Percentiles rank a stretch among this genome's conserved stretches.
These are phyloP conservation scores for Corythaeola cristata DNA, from an alignment of 2,113 vertebrate genomes.

Conservation along the genomic window DNA sequence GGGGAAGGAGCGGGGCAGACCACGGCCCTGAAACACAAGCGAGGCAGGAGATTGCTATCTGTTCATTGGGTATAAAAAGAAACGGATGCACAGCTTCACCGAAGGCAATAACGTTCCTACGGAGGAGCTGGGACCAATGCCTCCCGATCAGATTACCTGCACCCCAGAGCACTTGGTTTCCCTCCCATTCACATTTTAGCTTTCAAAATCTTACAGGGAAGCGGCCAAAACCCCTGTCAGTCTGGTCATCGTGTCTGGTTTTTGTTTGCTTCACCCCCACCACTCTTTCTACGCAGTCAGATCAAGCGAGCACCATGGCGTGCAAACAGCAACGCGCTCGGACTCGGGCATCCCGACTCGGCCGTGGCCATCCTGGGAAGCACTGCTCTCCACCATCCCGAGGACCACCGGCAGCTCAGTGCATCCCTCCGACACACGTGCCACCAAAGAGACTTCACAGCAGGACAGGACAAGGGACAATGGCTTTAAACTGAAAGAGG, in stretches of 20 bases:
- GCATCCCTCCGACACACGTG: neutral
- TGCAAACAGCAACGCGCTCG: rapidly evolving
- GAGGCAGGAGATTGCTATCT: conserved; percentile 8
- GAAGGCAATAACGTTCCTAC: neutral
- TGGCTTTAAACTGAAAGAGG: too few relatives aligned
- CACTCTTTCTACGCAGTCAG: neutral
- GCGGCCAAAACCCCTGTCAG: neutral
- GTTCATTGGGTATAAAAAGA: neutral
- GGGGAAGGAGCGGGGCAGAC: neutral
- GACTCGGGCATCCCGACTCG: neutral
- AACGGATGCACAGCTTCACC: neutral
- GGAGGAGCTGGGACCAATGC: neutral
- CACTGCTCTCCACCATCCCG: rapidly evolving
- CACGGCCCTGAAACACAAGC: neutral
- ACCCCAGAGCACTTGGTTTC: neutral
- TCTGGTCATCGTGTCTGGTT: neutral
- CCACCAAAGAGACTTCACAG: neutral
- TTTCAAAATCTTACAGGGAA: neutral
- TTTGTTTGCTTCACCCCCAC: neutral
- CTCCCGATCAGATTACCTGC: neutral
- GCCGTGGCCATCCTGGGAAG: neutral
- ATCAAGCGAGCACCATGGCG: rapidly evolving
- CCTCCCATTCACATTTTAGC: neutral
- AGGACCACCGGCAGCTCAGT: neutral
- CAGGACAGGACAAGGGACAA: too few relatives aligned